phyloP scores from a whole-genome alignment of 2,113 vertebrate species.

The Zapus hudsonius region DNA sequence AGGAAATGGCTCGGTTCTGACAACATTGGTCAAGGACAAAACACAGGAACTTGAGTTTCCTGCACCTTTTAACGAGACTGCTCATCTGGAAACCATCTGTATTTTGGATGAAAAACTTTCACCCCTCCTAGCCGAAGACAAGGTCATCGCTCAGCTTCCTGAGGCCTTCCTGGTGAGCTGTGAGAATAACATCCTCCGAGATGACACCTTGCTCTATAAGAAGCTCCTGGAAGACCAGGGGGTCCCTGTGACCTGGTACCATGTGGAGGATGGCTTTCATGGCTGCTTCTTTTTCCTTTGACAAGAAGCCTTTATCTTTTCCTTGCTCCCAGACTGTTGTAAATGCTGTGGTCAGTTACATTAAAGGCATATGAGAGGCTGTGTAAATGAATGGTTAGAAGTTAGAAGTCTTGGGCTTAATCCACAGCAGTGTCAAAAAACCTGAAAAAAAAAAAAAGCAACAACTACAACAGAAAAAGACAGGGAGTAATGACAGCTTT shows the following conservation, averaged over 20 bases:
- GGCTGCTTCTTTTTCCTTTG: slow-evolving; percentile 81
- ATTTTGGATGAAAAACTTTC: background rate
- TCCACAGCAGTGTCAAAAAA: background rate
- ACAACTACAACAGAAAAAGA: background rate
- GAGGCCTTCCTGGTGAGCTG: slow-evolving; percentile 82
- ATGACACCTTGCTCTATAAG: slow-evolving; percentile 89
- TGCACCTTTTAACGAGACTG: slow-evolving; percentile 68
- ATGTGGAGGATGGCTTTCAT: slow-evolving; percentile 89
- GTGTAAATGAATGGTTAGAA: background rate
- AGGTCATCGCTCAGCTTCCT: slow-evolving; percentile 72
- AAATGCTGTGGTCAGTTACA: slow-evolving; percentile 79
- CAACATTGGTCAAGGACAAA: slow-evolving; percentile 76
- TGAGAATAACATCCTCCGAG: slow-evolving; percentile 88
- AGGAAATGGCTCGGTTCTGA: slow-evolving; percentile 73
- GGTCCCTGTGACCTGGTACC: slow-evolving; percentile 86
- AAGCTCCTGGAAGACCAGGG: slow-evolving; percentile 87
- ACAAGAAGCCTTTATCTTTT: slow-evolving; percentile 72
- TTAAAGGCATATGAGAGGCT: slow-evolving; percentile 65
- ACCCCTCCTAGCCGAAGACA: slow-evolving; percentile 76
- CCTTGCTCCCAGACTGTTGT: slow-evolving; percentile 76
- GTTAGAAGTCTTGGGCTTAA: too few relatives aligned
- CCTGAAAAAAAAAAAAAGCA: background rate
- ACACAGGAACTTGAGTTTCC: background rate
- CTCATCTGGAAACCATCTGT: background rate
- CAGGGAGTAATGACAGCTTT: background rate